phyloP scores from a whole-genome alignment of 2,888 invertebrate genomes.

The Lamproptera curius region DNA sequence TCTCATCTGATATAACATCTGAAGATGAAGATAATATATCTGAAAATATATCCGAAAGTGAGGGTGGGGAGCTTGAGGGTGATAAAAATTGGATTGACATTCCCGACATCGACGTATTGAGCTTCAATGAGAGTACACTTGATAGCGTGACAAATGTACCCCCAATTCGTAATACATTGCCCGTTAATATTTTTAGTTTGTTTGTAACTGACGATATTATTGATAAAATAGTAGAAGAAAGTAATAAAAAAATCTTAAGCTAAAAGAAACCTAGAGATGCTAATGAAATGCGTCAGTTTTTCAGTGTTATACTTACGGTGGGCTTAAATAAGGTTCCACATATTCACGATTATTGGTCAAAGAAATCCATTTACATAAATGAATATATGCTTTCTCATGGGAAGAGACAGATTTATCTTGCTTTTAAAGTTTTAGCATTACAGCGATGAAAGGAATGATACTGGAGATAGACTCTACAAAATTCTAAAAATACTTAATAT shows the following conservation, averaged over 20 bases:
- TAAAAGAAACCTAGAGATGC: constrained; percentile 2
- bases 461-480: neutral
- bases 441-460: constrained; percentile 9
- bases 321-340: constrained; percentile 2
- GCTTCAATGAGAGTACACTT: constrained; percentile 11
- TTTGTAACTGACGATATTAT: constrained; percentile 14
- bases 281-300: neutral
- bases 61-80: constrained; percentile 1
- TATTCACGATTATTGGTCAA: constrained; percentile 2
- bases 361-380: constrained; percentile 18
- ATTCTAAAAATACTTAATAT: neutral
- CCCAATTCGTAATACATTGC: constrained; percentile 12
- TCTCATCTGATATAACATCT: constrained; percentile 6
- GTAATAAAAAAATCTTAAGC: neutral
- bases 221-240: constrained; percentile 9
- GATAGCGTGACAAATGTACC: constrained; percentile 4
- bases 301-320: neutral
- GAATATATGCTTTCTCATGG: constrained; percentile 22
- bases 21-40: constrained; percentile 1
- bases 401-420: constrained; percentile 24
- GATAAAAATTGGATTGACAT: neutral
- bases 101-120: constrained; percentile 4
- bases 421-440: constrained; percentile 26
- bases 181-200: constrained; percentile 8
- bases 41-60: constrained; percentile 6